Percentiles rank a stretch among this genome's conserved stretches.
Conservation (phyloP, 2,797 vertebrate species). For the Helostoma temminkii region DNA sequence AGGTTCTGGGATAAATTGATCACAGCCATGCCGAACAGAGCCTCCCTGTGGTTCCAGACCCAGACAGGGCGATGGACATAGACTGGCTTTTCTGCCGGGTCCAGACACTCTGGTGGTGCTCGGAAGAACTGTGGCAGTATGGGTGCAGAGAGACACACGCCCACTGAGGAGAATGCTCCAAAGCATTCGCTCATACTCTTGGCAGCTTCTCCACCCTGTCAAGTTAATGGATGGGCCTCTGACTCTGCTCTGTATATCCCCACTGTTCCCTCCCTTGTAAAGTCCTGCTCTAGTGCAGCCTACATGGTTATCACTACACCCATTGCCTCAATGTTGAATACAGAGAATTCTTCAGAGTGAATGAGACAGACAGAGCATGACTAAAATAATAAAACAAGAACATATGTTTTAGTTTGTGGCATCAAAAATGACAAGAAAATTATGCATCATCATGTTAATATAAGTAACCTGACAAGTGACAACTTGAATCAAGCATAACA, state of each 20-base stretch:
- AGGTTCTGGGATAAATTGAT: constrained; percentile 65
- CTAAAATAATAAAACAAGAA: constrained; percentile 55
- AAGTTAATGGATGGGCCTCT: constrained; percentile 82
- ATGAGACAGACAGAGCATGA: constrained; percentile 39
- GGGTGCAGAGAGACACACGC: constrained; percentile 68
- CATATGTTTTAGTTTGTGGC: constrained; percentile 38
- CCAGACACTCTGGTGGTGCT: constrained; percentile 62
- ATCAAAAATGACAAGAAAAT: constrained; percentile 29
- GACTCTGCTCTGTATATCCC: constrained; percentile 79
- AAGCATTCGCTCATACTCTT: constrained; percentile 81
- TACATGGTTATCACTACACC: constrained; percentile 73
- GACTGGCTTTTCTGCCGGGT: constrained; percentile 65
- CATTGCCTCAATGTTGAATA: constrained; percentile 62
- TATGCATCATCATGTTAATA: constrained; percentile 5
- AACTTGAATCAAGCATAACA: constrained; percentile 25
- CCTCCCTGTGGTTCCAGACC: constrained; percentile 65
- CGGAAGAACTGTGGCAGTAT: constrained; percentile 60
- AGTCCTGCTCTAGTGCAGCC: constrained; percentile 71
- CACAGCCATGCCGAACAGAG: constrained; percentile 49
- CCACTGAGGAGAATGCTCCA: constrained; percentile 73
- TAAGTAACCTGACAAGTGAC: constrained; percentile 17
- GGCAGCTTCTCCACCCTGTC: constrained; percentile 80
- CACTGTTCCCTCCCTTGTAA: constrained; percentile 80
- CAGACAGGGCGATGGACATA: constrained; percentile 61
- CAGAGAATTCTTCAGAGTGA: constrained; percentile 49